Percentiles rank a stretch among this genome's conserved stretches.
Evolutionary conservation across 2,113 vertebrate species (phyloP).

Genomic region (Semnornis frantzii): DNA sequence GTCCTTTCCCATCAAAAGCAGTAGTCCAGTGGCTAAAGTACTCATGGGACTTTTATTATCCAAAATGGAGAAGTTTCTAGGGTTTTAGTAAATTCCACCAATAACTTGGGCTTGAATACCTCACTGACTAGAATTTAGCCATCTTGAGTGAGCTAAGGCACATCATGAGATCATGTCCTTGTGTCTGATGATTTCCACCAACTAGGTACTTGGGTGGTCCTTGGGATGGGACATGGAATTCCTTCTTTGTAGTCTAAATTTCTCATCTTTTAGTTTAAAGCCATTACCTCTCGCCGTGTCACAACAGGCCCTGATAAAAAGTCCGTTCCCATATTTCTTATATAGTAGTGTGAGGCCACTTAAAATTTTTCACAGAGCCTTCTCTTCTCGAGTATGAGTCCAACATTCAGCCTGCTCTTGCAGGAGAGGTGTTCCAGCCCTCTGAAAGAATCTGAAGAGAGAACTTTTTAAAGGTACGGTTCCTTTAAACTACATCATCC

Average conservation of each 20-base stretch:
- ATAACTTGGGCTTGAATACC: neutral
- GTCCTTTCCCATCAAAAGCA: neutral
- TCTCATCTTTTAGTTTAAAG: no score
- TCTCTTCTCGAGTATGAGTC: neutral
- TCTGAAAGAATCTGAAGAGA: neutral
- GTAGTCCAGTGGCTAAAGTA: neutral
- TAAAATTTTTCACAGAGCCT: neutral
- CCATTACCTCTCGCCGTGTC: no score
- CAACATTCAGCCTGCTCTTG: neutral
- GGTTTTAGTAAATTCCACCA: neutral
- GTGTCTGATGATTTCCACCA: neutral
- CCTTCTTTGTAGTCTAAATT: no score
- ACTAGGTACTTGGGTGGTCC: neutral
- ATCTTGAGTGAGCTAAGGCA: neutral
- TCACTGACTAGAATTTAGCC: neutral
- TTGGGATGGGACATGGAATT: neutral
- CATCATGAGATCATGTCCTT: rapidly evolving
- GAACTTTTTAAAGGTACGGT: neutral
- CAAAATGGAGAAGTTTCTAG: neutral
- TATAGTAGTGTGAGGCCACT: neutral
- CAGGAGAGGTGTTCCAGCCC: no score
- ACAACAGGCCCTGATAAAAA: no score
- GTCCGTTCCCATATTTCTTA: no score
- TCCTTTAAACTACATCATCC: neutral
- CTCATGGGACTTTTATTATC: neutral